Conservation (phyloP, 2,113 vertebrate species). For the Hippocampus abdominalis region DNA sequence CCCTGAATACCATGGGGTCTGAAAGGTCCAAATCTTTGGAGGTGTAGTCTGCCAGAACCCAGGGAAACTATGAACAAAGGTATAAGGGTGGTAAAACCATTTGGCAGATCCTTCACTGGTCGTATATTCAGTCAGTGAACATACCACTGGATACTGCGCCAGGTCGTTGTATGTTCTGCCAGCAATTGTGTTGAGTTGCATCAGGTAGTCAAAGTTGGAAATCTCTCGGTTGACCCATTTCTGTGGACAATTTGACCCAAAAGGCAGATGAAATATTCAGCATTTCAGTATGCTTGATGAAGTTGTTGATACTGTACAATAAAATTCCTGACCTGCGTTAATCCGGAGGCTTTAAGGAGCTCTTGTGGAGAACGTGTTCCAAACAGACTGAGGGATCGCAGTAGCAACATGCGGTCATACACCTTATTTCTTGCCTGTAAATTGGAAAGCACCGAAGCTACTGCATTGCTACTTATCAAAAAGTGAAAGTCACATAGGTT, state of each 20-base stretch:
- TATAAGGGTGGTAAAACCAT: not conserved
- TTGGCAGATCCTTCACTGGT: not conserved
- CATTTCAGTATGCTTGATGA: not conserved
- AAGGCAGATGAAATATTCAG: not conserved
- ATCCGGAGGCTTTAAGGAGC: conserved; percentile 87
- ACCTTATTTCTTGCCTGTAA: conserved; percentile 90
- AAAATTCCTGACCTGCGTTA: conserved; percentile 82
- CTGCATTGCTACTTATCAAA: not conserved
- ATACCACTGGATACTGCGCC: conserved; percentile 95
- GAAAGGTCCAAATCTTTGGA: conserved; percentile 92
- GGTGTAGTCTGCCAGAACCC: conserved; percentile 91
- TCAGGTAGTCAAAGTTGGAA: conserved; percentile 97
- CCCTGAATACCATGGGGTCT: conserved; percentile 88
- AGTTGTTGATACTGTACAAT: not conserved
- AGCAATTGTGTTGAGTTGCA: conserved; percentile 96
- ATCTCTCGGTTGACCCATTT: conserved; percentile 98
- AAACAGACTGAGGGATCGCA: conserved; percentile 84
- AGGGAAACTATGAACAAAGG: conserved; percentile 81
- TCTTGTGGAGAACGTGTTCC: conserved; percentile 92
- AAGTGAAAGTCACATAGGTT: not conserved
- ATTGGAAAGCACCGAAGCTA: conserved; percentile 4
- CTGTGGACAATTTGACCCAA: conserved; percentile 57
- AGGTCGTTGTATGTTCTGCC: conserved; percentile 95
- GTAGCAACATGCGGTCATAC: conserved; percentile 85
- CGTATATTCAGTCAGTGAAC: conserved; percentile 17